phyloP scores from a whole-genome alignment of 2,888 invertebrate genomes.

The Coremacera marginata region DNA sequence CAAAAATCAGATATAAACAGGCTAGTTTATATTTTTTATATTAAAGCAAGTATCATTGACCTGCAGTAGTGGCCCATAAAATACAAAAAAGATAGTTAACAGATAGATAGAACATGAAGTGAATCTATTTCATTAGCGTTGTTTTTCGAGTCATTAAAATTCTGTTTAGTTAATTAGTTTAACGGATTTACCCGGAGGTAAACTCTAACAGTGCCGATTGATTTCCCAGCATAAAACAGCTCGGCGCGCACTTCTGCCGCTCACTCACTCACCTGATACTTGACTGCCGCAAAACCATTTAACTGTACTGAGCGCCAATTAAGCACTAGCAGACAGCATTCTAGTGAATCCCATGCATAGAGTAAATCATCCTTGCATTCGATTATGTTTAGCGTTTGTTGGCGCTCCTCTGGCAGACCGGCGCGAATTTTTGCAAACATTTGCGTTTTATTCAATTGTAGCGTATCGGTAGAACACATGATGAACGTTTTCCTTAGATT shows the following conservation, averaged over 20 bases:
- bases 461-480: conserved; percentile 68
- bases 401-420: conserved; percentile 69
- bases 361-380: conserved; percentile 75
- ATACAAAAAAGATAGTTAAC: too few relatives aligned
- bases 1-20: too few relatives aligned
- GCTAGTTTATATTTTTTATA: too few relatives aligned
- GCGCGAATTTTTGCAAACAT: conserved; percentile 72
- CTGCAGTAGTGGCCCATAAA: too few relatives aligned
- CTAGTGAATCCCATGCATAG: conserved; percentile 75
- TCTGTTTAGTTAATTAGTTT: too few relatives aligned
- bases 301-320: conserved; percentile 70
- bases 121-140: too few relatives aligned
- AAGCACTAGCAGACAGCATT: conserved; percentile 72
- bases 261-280: conserved; percentile 49
- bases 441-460: conserved; percentile 72
- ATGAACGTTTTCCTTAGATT: not conserved
- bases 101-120: too few relatives aligned
- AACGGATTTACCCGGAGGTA: too few relatives aligned
- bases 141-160: too few relatives aligned
- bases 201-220: too few relatives aligned
- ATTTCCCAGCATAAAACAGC: too few relatives aligned
- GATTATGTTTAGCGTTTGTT: conserved; percentile 73
- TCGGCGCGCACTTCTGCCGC: not conserved
- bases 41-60: too few relatives aligned
- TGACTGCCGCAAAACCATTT: conserved; percentile 43